phyloP scores from a whole-genome alignment of 2,113 vertebrate genomes.

The Cichladusa arquata region DNA sequence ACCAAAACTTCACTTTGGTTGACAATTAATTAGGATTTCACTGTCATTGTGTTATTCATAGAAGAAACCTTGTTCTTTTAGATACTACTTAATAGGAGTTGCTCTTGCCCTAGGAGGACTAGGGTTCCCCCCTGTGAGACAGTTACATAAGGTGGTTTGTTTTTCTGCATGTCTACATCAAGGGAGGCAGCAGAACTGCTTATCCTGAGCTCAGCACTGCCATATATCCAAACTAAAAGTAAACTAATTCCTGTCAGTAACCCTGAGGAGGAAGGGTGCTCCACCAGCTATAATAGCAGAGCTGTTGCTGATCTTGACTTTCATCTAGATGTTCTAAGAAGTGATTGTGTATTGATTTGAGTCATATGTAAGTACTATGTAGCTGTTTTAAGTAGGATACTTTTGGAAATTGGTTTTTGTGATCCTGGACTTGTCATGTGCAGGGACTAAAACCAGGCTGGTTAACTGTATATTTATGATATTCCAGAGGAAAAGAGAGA shows the following conservation, averaged over 20 bases:
- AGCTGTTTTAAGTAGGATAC: not conserved
- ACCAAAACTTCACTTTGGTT: rapidly evolving
- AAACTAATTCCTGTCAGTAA: not conserved
- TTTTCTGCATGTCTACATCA: rapidly evolving
- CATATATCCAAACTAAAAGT: not conserved
- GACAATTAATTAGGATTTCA: rapidly evolving
- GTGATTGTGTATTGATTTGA: not conserved
- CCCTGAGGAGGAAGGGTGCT: not conserved
- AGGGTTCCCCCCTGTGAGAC: not conserved
- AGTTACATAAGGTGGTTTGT: not conserved
- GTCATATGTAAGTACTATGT: not conserved
- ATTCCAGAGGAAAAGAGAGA: not conserved
- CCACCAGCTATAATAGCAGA: not conserved
- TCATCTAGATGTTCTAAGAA: not conserved
- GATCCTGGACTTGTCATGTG: not conserved
- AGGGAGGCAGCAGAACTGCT: not conserved
- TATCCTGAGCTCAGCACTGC: not conserved
- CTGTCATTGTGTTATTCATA: not conserved
- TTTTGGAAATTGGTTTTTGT: not conserved
- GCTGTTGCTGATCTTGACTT: not conserved
- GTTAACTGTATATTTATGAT: not conserved
- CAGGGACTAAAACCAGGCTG: not conserved
- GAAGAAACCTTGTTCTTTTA: not conserved
- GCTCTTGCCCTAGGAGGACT: not conserved
- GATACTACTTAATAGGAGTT: not conserved